phyloP scores from a whole-genome alignment of 1,140 invertebrate genomes.

The Zophobas atratus region DNA sequence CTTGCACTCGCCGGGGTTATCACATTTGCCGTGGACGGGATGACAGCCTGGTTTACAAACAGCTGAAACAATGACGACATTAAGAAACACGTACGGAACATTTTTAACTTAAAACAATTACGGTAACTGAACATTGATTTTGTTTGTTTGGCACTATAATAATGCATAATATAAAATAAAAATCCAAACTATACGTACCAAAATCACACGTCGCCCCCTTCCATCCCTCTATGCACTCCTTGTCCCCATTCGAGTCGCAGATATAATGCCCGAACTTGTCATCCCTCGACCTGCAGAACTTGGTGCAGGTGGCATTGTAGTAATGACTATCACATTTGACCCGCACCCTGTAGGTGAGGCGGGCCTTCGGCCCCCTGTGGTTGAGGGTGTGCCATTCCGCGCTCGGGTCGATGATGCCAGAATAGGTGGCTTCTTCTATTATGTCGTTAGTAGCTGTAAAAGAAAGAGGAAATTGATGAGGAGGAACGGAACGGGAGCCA shows the following conservation, averaged over 20 bases:
- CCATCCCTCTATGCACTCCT: conserved; percentile 94
- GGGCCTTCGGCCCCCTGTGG: conserved; percentile 81
- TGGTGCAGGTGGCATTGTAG: conserved; percentile 95
- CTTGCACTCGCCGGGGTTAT: conserved; percentile 90
- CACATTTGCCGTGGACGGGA: conserved; percentile 90
- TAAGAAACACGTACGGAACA: conserved; percentile 2
- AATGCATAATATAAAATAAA: too few species aligned
- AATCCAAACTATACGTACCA: conserved; percentile 70
- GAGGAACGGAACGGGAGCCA: conserved; percentile 18
- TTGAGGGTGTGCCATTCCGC: conserved; percentile 92
- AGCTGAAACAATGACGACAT: conserved; percentile 73
- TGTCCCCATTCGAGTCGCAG: conserved; percentile 90
- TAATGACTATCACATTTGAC: conserved; percentile 93
- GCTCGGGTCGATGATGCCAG: conserved; percentile 90
- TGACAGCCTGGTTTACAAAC: conserved; percentile 93
- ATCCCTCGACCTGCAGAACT: conserved; percentile 91
- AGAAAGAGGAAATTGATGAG: conserved; percentile 55
- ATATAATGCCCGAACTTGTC: conserved; percentile 96
- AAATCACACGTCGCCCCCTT: conserved; percentile 93
- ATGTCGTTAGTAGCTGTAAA: conserved; percentile 77
- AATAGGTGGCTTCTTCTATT: conserved; percentile 92
- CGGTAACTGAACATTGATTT: too few species aligned
- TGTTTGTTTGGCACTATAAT: too few species aligned
- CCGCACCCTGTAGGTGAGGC: conserved; percentile 89
- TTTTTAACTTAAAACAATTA: background rate